A percentile compares a stretch with the other conserved stretches of the same genome.
Evolutionary conservation across 2,113 vertebrate genomes (phyloP).

Genomic region (Gadus macrocephalus): DNA sequence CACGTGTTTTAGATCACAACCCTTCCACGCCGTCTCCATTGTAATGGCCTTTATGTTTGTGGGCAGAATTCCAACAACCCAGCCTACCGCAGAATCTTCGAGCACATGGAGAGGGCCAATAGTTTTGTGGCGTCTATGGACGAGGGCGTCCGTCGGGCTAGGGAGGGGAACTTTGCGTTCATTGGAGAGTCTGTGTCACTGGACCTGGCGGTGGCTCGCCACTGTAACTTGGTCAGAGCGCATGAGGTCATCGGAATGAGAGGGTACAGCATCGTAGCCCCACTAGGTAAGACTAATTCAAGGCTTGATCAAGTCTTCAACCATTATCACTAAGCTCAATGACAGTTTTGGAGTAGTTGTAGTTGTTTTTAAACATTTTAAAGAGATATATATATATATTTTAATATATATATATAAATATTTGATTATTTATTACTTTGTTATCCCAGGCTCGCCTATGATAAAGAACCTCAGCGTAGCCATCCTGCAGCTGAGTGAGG

Average conservation of each 20-base stretch:
- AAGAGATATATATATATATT: neutral
- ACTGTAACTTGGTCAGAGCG: slow-evolving; percentile 79
- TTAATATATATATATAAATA: too few relatives aligned
- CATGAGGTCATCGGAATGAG: slow-evolving; percentile 80
- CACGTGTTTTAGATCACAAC: neutral
- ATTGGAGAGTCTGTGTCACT: slow-evolving; percentile 85
- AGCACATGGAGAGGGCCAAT: slow-evolving; percentile 81
- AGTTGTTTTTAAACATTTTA: neutral
- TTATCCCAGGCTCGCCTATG: slow-evolving; percentile 71
- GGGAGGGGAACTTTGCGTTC: slow-evolving; percentile 80
- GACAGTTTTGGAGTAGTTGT: too few relatives aligned
- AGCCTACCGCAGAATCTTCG: slow-evolving; percentile 78
- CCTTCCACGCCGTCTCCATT: neutral
- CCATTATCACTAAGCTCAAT: neutral
- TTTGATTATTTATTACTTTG: slow-evolving; percentile 3
- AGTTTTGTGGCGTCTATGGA: slow-evolving; percentile 79
- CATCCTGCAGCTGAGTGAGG: slow-evolving; percentile 78
- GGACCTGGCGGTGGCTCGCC: slow-evolving; percentile 76
- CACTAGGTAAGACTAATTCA: slow-evolving; percentile 64
- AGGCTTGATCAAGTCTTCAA: neutral
- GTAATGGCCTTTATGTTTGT: slow-evolving; percentile 9
- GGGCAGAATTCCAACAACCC: slow-evolving; percentile 83
- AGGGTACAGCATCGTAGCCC: slow-evolving; percentile 80
- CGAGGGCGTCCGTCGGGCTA: slow-evolving; percentile 75
- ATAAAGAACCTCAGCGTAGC: slow-evolving; percentile 80